phyloP scores from a whole-genome alignment of 1,140 invertebrate genomes.

The Bombus affinis region DNA sequence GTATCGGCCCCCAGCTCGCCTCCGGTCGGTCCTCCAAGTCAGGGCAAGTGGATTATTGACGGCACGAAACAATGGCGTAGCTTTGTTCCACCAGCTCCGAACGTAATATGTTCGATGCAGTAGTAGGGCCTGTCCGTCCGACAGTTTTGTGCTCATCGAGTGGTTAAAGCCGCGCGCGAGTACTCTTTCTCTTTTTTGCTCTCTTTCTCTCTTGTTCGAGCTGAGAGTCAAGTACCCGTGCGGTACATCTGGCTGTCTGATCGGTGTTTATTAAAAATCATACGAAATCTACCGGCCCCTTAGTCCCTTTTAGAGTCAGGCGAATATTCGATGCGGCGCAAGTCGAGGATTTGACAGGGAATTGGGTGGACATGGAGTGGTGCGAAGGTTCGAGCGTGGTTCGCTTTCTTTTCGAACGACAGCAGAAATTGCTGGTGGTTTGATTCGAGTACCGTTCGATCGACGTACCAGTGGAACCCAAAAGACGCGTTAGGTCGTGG shows the following conservation, averaged over 20 bases:
- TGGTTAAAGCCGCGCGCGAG: slow-evolving; percentile 72
- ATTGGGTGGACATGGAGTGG: neutral
- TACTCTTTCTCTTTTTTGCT: slow-evolving; percentile 72
- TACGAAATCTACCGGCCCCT: slow-evolving; percentile 64
- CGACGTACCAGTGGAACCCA: too few species aligned
- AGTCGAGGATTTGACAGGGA: neutral
- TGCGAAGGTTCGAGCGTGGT: neutral
- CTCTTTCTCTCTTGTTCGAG: slow-evolving; percentile 30
- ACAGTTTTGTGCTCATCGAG: slow-evolving; percentile 77
- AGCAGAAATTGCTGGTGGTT: neutral
- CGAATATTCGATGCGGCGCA: neutral
- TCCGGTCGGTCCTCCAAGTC: slow-evolving; percentile 73
- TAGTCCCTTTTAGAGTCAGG: neutral
- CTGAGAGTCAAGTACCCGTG: slow-evolving; percentile 75
- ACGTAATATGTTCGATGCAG: slow-evolving; percentile 77
- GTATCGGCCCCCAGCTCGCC: slow-evolving; percentile 61
- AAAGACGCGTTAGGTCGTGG: too few species aligned
- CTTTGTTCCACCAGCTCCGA: slow-evolving; percentile 74
- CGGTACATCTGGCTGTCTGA: slow-evolving; percentile 80
- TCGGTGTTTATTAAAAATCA: slow-evolving; percentile 82
- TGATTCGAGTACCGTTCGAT: too few species aligned
- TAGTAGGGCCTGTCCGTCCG: slow-evolving; percentile 73
- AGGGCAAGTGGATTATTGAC: slow-evolving; percentile 81
- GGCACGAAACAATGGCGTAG: slow-evolving; percentile 80
- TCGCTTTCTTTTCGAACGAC: neutral